Evolutionary conservation across 2,113 vertebrate species (phyloP), one percentile per base, ranked within the genome.

Genomic region (Brachyistius frenatus): DNA sequence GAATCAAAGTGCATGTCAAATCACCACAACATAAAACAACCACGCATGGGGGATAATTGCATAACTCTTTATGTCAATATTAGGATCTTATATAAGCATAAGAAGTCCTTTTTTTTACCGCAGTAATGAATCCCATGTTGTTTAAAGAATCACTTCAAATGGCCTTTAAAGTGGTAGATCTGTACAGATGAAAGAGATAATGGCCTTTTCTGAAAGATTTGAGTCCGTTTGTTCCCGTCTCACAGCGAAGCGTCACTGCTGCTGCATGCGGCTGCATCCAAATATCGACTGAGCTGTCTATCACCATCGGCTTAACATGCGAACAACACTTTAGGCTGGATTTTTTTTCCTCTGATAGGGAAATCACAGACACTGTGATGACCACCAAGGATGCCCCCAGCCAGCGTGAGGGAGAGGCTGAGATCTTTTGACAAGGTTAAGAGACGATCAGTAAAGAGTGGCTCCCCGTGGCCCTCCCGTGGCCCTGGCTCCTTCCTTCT

Each of bases 401-500:
- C 71, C 73, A 2, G 56, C 0, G 36, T 1, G 67, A 81, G 78
- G 61, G 5, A 44, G 70, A 30, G 0, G 54, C 50, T 6, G 16
- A 76, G 54, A n/a, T 63, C 66, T 63, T 86, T 54, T 76, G 88
- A 93, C 90, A 88, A 65, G 85, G 87, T 89, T 88, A 89, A 88
- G 71, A 69, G 87, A 87, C 57, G 76, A 90, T 92, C 89, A 88
- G 87, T 80, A 62, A 84, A 91, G 70, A 84, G 78, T 33, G 80
- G 81, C 79, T 83, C 83, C 81, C 79, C 1, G 37, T 76, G 75
- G 82, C 57, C 72, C 58, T 63, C 53, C 63, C 30, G 0, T 30
- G 62, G 31, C 57, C 47, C 31, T 52, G 0, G 6, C 76, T 57
- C 36, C 55, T 73, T 74, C 41, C 66, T 78, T 73, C 61, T 35